A percentile compares a stretch with the other conserved stretches of the same genome.
phyloP scores from a whole-genome alignment of 2,888 invertebrate genomes.

The Pristionchus entomophagus region DNA sequence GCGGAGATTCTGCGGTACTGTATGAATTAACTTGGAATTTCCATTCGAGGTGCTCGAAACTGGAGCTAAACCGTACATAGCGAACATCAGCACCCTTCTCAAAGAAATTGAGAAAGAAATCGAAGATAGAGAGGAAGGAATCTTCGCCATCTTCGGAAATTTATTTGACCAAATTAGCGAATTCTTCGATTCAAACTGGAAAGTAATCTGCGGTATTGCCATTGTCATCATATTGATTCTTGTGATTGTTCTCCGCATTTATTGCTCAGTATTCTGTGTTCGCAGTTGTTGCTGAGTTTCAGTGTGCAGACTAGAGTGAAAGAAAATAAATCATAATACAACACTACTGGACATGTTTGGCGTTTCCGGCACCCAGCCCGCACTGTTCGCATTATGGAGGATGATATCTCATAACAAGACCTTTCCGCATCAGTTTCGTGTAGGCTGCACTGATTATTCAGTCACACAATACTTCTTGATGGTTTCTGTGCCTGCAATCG shows the following conservation, averaged over 20 bases:
- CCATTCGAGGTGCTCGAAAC: not conserved
- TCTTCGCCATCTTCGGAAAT: not conserved
- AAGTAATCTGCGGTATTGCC: not conserved
- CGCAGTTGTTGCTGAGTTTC: no score
- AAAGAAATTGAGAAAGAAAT: not conserved
- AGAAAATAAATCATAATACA: no score
- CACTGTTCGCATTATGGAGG: no score
- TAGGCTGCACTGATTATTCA: no score
- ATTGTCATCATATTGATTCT: not conserved
- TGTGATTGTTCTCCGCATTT: not conserved
- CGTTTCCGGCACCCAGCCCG: no score
- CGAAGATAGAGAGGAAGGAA: not conserved
- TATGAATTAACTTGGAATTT: not conserved
- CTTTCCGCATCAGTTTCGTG: no score
- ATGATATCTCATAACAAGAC: no score
- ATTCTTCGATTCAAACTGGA: not conserved
- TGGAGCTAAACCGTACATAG: not conserved
- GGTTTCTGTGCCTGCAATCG: no score
- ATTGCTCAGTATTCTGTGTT: not conserved
- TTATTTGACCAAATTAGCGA: not conserved
- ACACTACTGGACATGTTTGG: no score
- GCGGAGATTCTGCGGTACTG: no score
- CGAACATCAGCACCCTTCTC: not conserved
- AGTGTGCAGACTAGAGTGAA: no score
- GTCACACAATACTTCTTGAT: no score